phyloP scores from a whole-genome alignment of 2,888 invertebrate genomes.

The Dendrolimus pini region DNA sequence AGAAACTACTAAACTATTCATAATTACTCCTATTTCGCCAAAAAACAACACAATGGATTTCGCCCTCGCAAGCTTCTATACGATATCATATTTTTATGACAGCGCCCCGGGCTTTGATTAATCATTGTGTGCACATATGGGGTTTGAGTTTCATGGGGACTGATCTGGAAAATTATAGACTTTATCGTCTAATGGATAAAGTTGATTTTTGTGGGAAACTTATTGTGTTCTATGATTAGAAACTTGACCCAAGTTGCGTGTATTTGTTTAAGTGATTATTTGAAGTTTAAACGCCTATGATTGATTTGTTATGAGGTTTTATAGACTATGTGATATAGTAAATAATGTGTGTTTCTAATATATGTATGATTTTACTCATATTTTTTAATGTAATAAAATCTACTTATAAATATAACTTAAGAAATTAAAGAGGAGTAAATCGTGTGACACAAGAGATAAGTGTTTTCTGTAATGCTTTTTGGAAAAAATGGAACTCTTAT shows the following conservation, averaged over 20 bases:
- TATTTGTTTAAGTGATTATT: neutral
- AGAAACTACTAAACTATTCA: constrained; percentile 3
- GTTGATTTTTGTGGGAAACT: neutral
- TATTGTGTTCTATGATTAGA: neutral
- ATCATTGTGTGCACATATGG: constrained; percentile 22
- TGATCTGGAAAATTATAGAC: neutral
- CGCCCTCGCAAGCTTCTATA: constrained; percentile 23
- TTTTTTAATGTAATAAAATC: no score
- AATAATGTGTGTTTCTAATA: no score
- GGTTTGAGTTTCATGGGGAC: constrained; percentile 1
- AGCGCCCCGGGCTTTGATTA: constrained; percentile 21
- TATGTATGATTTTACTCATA: no score
- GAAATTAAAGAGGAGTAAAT: no score
- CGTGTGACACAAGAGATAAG: no score
- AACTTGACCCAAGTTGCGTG: neutral
- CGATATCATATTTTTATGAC: constrained; percentile 42
- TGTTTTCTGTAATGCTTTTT: no score
- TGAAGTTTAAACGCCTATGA: neutral
- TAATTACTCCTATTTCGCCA: constrained; percentile 8
- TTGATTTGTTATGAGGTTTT: neutral
- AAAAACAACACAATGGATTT: constrained; percentile 2
- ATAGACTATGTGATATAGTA: no score
- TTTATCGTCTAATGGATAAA: neutral
- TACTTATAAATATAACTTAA: no score
- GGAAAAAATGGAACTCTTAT: no score